Percentiles rank a stretch among this genome's conserved stretches.
Evolutionary conservation across 2,797 vertebrate genomes (phyloP).

Genomic region (Sphenopsis melanotis): DNA sequence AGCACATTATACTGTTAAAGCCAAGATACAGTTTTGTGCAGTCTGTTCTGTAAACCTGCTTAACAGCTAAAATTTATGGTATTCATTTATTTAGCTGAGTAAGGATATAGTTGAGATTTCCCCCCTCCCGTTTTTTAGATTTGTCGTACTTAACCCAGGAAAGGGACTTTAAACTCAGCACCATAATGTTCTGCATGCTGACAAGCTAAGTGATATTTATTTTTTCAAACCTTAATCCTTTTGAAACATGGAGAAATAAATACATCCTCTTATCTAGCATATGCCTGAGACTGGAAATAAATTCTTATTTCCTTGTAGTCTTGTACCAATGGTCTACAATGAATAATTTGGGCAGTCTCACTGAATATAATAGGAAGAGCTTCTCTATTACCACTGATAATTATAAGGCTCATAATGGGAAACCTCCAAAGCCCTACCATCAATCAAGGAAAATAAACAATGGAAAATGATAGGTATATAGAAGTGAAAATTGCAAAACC

Average conservation of each 20-base stretch:
- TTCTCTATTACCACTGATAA: slow-evolving; percentile 80
- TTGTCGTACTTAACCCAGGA: slow-evolving; percentile 70
- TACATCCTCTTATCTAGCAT: slow-evolving; percentile 82
- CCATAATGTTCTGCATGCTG: slow-evolving; percentile 76
- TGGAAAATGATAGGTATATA: slow-evolving; percentile 75
- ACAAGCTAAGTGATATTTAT: slow-evolving; percentile 82
- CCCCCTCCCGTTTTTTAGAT: slow-evolving; percentile 59
- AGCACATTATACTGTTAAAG: slow-evolving; percentile 60
- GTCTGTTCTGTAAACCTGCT: slow-evolving; percentile 64
- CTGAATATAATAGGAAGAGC: slow-evolving; percentile 76
- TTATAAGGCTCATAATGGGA: slow-evolving; percentile 82
- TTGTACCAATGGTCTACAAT: slow-evolving; percentile 71
- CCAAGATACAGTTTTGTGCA: slow-evolving; percentile 53
- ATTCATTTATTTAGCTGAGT: slow-evolving; percentile 75
- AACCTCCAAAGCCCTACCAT: slow-evolving; percentile 72
- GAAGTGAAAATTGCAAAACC: slow-evolving; percentile 68
- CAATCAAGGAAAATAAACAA: slow-evolving; percentile 81
- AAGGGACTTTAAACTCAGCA: slow-evolving; percentile 67
- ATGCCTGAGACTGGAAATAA: slow-evolving; percentile 78
- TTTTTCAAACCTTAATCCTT: slow-evolving; percentile 81
- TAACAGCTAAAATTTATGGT: slow-evolving; percentile 67
- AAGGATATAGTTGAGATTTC: slow-evolving; percentile 67
- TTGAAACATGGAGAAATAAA: slow-evolving; percentile 84
- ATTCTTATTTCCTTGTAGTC: slow-evolving; percentile 76
- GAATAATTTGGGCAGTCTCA: slow-evolving; percentile 78